A percentile compares a stretch with the other conserved stretches of the same genome.
phyloP scores from a whole-genome alignment of 2,797 vertebrate species.

The Nyctibius grandis region DNA sequence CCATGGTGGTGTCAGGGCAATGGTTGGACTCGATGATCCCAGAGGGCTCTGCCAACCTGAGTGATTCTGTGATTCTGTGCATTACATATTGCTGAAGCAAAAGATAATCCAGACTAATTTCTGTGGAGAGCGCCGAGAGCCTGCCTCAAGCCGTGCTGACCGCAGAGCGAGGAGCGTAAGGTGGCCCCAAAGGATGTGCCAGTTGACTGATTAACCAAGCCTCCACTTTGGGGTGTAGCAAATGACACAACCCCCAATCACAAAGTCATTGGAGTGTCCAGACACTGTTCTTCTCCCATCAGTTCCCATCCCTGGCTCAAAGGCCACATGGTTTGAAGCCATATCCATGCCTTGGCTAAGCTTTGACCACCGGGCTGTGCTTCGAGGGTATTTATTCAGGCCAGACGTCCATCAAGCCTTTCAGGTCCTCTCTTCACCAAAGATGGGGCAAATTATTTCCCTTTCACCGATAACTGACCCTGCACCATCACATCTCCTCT shows the following conservation, averaged over 20 bases:
- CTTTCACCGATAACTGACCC: neutral
- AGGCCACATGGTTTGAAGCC: neutral
- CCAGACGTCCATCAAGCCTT: neutral
- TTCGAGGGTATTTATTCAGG: neutral
- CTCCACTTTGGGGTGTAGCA: neutral
- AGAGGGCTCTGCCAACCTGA: too few relatives aligned
- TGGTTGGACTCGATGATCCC: too few relatives aligned
- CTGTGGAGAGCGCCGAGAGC: neutral
- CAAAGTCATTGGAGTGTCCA: neutral
- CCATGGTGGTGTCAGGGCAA: too few relatives aligned
- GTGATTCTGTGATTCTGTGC: too few relatives aligned
- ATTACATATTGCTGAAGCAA: too few relatives aligned
- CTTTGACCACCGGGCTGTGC: neutral
- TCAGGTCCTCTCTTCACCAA: neutral
- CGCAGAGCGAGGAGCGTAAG: fast-evolving
- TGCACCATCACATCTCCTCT: neutral
- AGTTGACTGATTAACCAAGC: neutral
- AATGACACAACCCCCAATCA: neutral
- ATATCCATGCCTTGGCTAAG: neutral
- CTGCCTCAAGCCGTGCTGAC: neutral
- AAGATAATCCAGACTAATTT: neutral
- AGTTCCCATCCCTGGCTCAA: neutral
- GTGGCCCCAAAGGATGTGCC: neutral
- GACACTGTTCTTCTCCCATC: neutral
- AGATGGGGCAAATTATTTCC: neutral